Evolutionary conservation across 2,113 vertebrate genomes (phyloP), one percentile per base, ranked within the genome.

Genomic region (Desmodus rotundus): DNA sequence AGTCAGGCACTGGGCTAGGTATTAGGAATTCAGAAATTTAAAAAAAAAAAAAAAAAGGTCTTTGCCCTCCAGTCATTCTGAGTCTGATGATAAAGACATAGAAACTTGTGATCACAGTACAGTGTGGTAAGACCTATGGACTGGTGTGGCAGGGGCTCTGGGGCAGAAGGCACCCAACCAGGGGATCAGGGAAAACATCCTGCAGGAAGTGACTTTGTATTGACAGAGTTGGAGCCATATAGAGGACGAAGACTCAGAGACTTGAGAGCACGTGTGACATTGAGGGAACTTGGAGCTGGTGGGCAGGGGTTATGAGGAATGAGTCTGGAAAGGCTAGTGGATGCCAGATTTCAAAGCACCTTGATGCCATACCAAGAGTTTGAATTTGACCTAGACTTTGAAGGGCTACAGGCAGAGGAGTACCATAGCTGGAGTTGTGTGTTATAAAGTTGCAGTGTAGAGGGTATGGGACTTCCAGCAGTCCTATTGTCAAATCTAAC

Each of bases 321-420:
- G 47, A 68, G 43, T 47, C 31, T 89, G 31, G 43, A 70, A 63
- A 89, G 43, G n/a, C 50, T 63, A 58, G n/a, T 70, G 31, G 47
- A 63, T 38, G 36, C 36, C 43, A 68, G 43, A 63, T 50, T 52
- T 61, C 50, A 31, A 77, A 70, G 67, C 9, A 56, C 31, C 61
- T 91, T 65, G 89, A 86, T 45, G 14, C 52, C 6, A 5, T 12
- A 56, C 22, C 74, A 65, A 5, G 67, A 58, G 45, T 94, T 91
- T 68, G 47, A 77, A 63, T 52, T 89, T 96, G 81, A 58, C 36
- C 63, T 95, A 92, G 45, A 87, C 61, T 52, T 83, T 67, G 65
- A 73, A 63, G 52, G 33, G 36, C 28, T 67, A 10, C 26, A 33
- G 5, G 52, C 3, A 50, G 16, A 82, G 24, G 47, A 83, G 4